Evolutionary conservation across 1,140 invertebrate species (phyloP), one percentile per base, ranked within the genome.

Genomic region (Radopholus similis): DNA sequence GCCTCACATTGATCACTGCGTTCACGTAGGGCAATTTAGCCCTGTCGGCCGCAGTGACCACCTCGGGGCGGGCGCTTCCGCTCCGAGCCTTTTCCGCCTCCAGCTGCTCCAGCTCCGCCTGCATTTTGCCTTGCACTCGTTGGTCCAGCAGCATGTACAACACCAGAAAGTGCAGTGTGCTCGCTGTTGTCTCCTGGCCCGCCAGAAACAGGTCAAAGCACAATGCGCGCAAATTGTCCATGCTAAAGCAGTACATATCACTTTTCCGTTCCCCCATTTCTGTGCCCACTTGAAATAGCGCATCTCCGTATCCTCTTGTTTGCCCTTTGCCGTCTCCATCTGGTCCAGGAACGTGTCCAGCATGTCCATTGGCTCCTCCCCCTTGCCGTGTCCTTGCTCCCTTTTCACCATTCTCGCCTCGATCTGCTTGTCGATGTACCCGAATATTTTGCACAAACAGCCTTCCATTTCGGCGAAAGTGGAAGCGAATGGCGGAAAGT

Each of bases 151-250:
- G n/a, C 35, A 54, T 32, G 35, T 54, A 54, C 35, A 54, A 54
- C 30, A 54, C n/a, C 35, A 54, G 35, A 54, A 15, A 54, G 35
- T 4, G 15, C 18, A 54, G 5, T 0, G 51, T 54, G 5, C 13
- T 54, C 0, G 51, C 30, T 18, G 51, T 54, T 54, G 51, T 54
- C n/a, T 54, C 63, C 34, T 64, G 63, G 2, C 63, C 63, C 18
- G 63, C 63, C 8, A 64, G 32, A 32, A 54, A 64, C 38, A 64
- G 37, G 42, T 64, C 63, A 23, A 42, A 65, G 18, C 63, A 64
- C 2, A 64, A 30, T 4, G n/a, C 38, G 2, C 57, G 49, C 5
- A 64, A n/a, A 54, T 64, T 54, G 4, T 54, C 57, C 63, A 64
- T 64, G 40, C 63, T 64, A 32, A 58, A 15, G 11, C 13, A 8